Conservation (phyloP, 1,140 invertebrate species). For the Lanistes nyassanus region DNA sequence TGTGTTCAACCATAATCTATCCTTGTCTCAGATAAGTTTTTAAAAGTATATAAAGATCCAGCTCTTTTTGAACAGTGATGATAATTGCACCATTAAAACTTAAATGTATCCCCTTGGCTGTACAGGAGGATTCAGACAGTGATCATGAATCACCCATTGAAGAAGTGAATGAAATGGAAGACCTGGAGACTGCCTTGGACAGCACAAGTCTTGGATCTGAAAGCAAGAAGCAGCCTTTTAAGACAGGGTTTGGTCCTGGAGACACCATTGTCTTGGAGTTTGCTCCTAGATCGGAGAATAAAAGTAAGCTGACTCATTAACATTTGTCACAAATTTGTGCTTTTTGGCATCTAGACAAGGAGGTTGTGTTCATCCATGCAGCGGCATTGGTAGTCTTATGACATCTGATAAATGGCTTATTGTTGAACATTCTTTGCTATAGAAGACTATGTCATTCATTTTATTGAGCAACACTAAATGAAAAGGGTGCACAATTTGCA, state of each 20-base stretch:
- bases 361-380: neutral
- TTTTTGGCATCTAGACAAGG: neutral
- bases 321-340: neutral
- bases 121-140: conserved; percentile 46
- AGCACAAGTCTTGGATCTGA: conserved; percentile 32
- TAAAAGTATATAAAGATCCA: too few species aligned
- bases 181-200: conserved; percentile 39
- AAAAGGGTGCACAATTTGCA: neutral
- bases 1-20: too few species aligned
- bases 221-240: neutral
- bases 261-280: conserved; percentile 60
- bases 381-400: neutral
- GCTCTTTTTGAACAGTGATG: too few species aligned
- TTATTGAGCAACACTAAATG: neutral
- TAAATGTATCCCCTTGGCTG: too few species aligned
- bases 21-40: too few species aligned
- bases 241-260: conserved; percentile 39
- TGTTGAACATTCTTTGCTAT: neutral
- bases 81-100: too few species aligned
- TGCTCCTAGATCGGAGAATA: conserved; percentile 28
- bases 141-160: conserved; percentile 43
- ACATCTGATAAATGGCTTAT: neutral
- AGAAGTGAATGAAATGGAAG: conserved; percentile 48
- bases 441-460: neutral
- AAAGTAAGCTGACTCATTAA: conserved; percentile 24